Evolutionary conservation across 2,888 invertebrate species (phyloP).

Genomic region (Cenopis cana): DNA sequence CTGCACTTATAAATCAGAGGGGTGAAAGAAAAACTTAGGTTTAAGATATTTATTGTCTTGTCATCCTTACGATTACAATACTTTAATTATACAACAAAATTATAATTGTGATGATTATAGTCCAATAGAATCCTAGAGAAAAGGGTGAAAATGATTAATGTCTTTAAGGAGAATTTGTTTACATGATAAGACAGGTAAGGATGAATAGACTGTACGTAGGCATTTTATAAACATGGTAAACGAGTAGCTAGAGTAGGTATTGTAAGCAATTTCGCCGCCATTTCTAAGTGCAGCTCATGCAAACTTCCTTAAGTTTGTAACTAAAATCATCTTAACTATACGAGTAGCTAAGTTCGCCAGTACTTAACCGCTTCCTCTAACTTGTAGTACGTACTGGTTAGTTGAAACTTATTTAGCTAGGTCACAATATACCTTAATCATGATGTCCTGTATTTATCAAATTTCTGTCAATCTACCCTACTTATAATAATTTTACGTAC

Average conservation of each 20-base stretch:
- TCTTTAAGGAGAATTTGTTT: too few species aligned
- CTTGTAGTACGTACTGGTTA: conserved; percentile 18
- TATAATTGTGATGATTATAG: too few species aligned
- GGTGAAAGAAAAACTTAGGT: too few species aligned
- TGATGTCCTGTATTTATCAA: background rate
- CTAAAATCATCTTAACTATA: conserved; percentile 19
- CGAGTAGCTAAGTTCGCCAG: conserved; percentile 22
- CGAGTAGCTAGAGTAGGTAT: background rate
- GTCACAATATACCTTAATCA: conserved; percentile 11
- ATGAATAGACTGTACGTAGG: too few species aligned
- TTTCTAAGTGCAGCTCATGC: background rate
- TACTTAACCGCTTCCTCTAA: conserved; percentile 25
- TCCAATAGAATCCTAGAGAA: too few species aligned
- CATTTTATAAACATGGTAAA: background rate
- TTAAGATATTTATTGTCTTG: too few species aligned
- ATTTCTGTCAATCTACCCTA: background rate
- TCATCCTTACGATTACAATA: too few species aligned
- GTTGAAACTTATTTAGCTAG: conserved; percentile 18
- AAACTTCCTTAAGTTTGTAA: conserved; percentile 7
- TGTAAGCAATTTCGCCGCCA: background rate
- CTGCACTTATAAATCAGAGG: too few species aligned
- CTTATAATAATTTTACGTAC: too few species aligned
- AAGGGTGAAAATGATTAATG: too few species aligned
- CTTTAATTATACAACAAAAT: too few species aligned
- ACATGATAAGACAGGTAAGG: too few species aligned